phyloP scores from a whole-genome alignment of 2,797 vertebrate genomes.

The Australoheros facetus region DNA sequence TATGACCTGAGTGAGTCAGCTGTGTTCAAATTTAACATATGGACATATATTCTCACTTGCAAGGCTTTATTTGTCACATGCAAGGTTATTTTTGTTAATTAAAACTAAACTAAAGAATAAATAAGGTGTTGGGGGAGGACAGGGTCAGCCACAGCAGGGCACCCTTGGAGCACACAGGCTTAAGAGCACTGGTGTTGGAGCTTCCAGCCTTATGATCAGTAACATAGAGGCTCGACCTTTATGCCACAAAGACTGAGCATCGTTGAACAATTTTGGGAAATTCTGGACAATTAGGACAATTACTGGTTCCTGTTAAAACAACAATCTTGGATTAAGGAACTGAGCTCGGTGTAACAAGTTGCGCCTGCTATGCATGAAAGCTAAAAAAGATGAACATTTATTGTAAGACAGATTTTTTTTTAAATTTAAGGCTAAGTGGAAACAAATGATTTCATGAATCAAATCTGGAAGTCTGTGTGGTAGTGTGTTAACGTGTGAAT shows the following conservation, averaged over 20 bases:
- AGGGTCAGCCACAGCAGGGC: too few species aligned
- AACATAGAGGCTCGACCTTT: neutral
- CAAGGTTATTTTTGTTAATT: too few species aligned
- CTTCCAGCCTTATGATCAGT: neutral
- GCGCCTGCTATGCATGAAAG: conserved; percentile 13
- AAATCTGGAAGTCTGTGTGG: conserved; percentile 23
- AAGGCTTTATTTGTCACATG: neutral
- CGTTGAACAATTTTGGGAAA: neutral
- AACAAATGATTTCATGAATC: conserved; percentile 50
- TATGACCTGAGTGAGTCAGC: neutral
- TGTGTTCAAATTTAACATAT: neutral
- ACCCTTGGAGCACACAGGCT: neutral
- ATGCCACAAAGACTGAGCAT: neutral
- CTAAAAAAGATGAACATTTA: conserved; percentile 17
- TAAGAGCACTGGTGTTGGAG: neutral
- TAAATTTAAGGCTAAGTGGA: conserved; percentile 45
- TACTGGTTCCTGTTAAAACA: conserved; percentile 4
- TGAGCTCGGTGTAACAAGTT: neutral
- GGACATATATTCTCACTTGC: neutral
- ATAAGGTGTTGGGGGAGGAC: too few species aligned
- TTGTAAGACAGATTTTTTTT: conserved; percentile 26
- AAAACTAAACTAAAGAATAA: too few species aligned
- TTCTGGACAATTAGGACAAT: neutral
- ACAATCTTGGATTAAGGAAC: neutral
- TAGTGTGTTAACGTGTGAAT: conserved; percentile 50